Conservation (phyloP, 2,113 vertebrate genomes). For the Tichodroma muraria region DNA sequence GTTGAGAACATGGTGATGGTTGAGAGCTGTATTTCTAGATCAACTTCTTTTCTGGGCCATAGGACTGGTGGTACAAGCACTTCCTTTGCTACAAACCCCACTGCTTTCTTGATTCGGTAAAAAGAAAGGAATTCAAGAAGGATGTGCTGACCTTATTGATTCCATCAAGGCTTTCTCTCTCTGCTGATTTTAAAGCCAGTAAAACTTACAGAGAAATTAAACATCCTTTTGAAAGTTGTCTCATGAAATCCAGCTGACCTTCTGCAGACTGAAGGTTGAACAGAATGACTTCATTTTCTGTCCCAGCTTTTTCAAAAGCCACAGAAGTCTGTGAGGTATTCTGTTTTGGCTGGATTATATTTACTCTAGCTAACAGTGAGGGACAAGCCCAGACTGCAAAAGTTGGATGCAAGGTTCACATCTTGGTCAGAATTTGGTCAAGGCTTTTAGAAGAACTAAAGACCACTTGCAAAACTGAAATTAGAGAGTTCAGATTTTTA, state of each 20-base stretch:
- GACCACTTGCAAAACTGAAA: neutral
- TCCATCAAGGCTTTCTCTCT: neutral
- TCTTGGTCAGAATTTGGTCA: neutral
- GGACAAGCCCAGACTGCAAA: neutral
- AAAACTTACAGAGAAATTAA: neutral
- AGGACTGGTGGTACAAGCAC: neutral
- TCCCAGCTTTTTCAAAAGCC: neutral
- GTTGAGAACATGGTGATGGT: neutral
- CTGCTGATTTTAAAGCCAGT: slow-evolving; percentile 14
- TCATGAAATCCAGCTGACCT: neutral
- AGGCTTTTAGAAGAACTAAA: neutral
- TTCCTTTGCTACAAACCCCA: neutral
- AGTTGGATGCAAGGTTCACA: neutral
- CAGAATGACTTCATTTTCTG: neutral
- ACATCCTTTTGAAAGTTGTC: neutral
- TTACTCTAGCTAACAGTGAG: neutral
- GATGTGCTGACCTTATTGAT: neutral
- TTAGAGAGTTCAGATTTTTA: neutral
- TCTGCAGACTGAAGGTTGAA: neutral
- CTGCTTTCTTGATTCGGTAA: neutral
- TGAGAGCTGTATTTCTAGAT: slow-evolving; percentile 4
- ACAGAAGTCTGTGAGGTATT: neutral
- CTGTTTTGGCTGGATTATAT: neutral
- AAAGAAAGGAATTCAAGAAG: neutral
- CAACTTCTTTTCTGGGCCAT: neutral